A percentile compares a stretch with the other conserved stretches of the same genome.
Evolutionary conservation across 2,113 vertebrate genomes (phyloP).

Genomic region (Silurus glanis): DNA sequence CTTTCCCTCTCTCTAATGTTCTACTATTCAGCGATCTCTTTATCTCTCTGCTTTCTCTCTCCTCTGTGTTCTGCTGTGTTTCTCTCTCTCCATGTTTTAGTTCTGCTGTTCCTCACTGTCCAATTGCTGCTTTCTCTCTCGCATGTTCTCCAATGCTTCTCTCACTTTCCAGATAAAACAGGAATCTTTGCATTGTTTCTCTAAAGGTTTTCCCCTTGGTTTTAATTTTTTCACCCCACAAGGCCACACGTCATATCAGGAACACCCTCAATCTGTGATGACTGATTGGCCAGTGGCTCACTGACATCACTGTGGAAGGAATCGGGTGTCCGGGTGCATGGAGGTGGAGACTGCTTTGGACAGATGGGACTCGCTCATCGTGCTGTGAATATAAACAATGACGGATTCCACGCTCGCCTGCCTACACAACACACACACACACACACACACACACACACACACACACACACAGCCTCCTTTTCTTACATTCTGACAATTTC

Average conservation of each 20-base stretch:
- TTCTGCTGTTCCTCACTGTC: not conserved
- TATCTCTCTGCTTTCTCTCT: not conserved
- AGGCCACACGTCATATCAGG: constrained; percentile 48
- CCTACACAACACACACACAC: not conserved
- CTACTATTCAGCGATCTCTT: not conserved
- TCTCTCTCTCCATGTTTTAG: not conserved
- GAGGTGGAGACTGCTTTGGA: constrained; percentile 64
- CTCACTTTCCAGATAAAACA: not conserved
- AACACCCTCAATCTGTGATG: constrained; percentile 49
- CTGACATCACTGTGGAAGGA: constrained; percentile 51
- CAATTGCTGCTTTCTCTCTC: not conserved
- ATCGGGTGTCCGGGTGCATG: constrained; percentile 56
- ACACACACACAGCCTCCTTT: constrained; percentile 41
- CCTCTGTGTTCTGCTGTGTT: not conserved
- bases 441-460: constrained; percentile 6
- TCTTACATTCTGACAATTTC: not conserved
- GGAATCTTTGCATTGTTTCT: not conserved
- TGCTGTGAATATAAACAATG: constrained; percentile 68
- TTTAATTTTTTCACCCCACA: constrained; percentile 12
- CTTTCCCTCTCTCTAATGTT: not conserved
- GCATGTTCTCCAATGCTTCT: too few relatives aligned
- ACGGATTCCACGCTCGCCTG: constrained; percentile 39
- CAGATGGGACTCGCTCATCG: constrained; percentile 47
- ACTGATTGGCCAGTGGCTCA: constrained; percentile 56
- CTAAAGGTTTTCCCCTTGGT: constrained; percentile 13